These are phyloP conservation scores for Acrocephalus scirpaceus DNA, from an alignment of 2,797 vertebrate genomes.

Conservation along the genomic window DNA sequence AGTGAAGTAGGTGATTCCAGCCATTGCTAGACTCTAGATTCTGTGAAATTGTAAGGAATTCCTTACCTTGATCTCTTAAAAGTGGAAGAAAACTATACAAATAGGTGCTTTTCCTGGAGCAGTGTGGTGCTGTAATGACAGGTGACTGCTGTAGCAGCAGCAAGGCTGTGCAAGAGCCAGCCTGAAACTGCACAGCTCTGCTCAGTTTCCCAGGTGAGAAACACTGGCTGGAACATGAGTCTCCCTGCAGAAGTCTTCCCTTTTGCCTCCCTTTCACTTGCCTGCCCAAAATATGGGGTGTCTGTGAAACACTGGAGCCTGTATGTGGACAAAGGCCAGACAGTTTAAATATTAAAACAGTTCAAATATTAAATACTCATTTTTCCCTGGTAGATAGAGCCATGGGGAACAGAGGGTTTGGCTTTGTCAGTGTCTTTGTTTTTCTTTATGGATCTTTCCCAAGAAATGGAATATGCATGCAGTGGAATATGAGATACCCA, in stretches of 20 bases:
- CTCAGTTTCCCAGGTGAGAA: neutral
- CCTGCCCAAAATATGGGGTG: neutral
- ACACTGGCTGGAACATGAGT: neutral
- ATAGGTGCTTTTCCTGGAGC: neutral
- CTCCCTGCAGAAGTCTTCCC: neutral
- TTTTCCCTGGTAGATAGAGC: neutral
- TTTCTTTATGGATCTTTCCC: neutral
- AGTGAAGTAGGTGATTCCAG: neutral
- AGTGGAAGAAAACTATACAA: neutral
- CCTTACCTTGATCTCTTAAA: neutral
- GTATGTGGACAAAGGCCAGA: fast-evolving
- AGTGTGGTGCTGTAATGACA: neutral
- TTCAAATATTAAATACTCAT: neutral
- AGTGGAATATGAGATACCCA: neutral
- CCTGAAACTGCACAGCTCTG: neutral
- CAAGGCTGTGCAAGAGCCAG: neutral
- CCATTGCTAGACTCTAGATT: neutral
- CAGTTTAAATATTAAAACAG: neutral
- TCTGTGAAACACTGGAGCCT: neutral
- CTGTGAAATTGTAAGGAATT: neutral
- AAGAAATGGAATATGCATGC: neutral
- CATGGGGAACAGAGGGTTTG: neutral
- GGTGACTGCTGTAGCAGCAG: neutral
- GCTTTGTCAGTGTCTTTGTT: neutral
- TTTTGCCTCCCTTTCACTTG: neutral